Percentiles rank a stretch among this genome's conserved stretches.
phyloP scores from a whole-genome alignment of 2,888 invertebrate species.

The Minunthozetes semirufus region DNA sequence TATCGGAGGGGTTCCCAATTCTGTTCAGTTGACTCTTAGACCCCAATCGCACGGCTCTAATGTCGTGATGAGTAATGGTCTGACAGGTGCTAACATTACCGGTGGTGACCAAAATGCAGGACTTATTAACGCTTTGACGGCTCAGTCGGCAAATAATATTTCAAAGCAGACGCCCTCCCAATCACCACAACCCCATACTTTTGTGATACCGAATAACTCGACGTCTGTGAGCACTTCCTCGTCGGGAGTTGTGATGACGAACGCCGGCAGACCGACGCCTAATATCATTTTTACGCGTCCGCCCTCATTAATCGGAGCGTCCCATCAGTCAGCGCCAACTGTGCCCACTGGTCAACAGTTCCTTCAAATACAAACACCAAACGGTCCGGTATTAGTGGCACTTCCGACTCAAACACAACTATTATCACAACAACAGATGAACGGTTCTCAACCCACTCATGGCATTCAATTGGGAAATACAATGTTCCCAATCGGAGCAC shows the following conservation, averaged over 20 bases:
- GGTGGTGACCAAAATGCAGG: constrained; percentile 34
- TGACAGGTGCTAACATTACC: neutral
- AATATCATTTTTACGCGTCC: constrained; percentile 35
- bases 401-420: constrained; percentile 42
- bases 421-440: constrained; percentile 52
- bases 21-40: constrained; percentile 62
- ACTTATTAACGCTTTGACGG: constrained; percentile 40
- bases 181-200: constrained; percentile 34
- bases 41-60: constrained; percentile 46
- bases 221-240: constrained; percentile 37
- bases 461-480: constrained; percentile 36
- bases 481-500: constrained; percentile 29
- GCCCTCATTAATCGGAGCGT: constrained; percentile 40
- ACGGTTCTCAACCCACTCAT: constrained; percentile 57
- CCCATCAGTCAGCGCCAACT: constrained; percentile 29
- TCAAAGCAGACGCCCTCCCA: constrained; percentile 22
- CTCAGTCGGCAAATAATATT: constrained; percentile 3
- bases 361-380: constrained; percentile 53
- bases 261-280: constrained; percentile 32
- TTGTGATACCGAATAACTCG: constrained; percentile 37
- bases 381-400: constrained; percentile 52
- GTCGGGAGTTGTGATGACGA: constrained; percentile 39
- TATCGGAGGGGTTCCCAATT: constrained; percentile 47
- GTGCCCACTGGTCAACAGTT: constrained; percentile 45
- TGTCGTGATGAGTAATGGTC: constrained; percentile 23